Conservation (phyloP, 2,797 vertebrate genomes). For the Alca torda region DNA sequence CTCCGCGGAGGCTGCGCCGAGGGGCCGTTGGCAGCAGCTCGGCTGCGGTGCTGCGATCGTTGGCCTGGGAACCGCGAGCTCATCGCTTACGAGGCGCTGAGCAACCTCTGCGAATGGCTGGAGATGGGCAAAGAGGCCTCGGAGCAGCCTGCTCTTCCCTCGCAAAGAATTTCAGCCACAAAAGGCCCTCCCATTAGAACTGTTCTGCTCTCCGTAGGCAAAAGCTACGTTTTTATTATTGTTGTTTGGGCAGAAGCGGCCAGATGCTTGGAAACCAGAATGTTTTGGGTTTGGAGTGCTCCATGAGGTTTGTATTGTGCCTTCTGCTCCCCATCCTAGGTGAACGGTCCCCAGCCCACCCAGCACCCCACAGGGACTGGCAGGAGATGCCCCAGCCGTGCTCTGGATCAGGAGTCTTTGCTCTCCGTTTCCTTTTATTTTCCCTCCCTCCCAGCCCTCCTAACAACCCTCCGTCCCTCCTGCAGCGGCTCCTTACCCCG, state of each 20-base stretch:
- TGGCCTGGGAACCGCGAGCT: constrained; percentile 8
- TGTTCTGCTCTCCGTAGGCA: neutral
- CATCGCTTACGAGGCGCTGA: neutral
- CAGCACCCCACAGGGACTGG: neutral
- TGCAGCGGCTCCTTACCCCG: neutral
- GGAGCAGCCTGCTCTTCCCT: neutral
- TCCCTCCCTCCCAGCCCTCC: rapidly evolving
- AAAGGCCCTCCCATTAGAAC: neutral
- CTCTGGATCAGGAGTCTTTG: neutral
- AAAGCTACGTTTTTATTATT: neutral
- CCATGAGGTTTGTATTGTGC: neutral
- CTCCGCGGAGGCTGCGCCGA: neutral
- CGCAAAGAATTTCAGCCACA: rapidly evolving
- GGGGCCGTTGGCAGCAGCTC: neutral
- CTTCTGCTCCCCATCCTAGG: neutral
- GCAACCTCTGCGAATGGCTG: neutral
- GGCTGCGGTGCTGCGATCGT: neutral
- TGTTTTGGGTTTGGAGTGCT: rapidly evolving
- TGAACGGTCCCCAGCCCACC: neutral
- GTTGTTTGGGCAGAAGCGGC: neutral
- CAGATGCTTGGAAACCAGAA: neutral
- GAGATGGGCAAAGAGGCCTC: neutral
- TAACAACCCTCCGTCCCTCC: neutral
- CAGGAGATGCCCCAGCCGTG: rapidly evolving
- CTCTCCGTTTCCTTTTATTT: neutral